phyloP scores from a whole-genome alignment of 30 jellyfish, hydroid and myxozoan genomes.

The Hydra vulgaris region DNA sequence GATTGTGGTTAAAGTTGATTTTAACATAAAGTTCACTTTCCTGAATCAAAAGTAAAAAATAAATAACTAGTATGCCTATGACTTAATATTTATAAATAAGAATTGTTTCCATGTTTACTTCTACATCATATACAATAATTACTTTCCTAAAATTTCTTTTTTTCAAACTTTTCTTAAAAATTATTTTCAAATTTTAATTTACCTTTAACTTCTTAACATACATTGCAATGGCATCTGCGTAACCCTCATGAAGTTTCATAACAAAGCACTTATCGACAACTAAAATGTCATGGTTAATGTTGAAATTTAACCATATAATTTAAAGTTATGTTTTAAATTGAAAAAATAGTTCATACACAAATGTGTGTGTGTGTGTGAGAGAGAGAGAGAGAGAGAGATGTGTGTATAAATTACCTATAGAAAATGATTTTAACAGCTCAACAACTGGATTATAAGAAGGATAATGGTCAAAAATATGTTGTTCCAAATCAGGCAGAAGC shows the following conservation, averaged over 20 bases:
- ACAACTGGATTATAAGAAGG: background rate
- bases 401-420: background rate
- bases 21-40: background rate
- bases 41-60: background rate
- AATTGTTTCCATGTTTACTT: background rate
- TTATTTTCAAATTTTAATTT: background rate
- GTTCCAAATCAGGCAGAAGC: background rate
- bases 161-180: background rate
- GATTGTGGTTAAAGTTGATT: too few species aligned
- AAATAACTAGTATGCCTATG: background rate
- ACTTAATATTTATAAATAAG: background rate
- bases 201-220: background rate
- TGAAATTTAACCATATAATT: background rate
- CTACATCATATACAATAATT: background rate
- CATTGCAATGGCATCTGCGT: background rate
- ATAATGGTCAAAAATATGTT: background rate
- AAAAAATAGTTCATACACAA: background rate
- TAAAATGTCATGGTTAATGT: background rate
- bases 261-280: background rate
- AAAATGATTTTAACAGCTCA: background rate
- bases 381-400: background rate
- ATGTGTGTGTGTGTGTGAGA: background rate
- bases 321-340: background rate
- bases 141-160: background rate
- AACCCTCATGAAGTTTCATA: background rate